These are phyloP conservation scores for Pungitius pungitius DNA, from an alignment of 2,113 vertebrate genomes.

Conservation along the genomic window DNA sequence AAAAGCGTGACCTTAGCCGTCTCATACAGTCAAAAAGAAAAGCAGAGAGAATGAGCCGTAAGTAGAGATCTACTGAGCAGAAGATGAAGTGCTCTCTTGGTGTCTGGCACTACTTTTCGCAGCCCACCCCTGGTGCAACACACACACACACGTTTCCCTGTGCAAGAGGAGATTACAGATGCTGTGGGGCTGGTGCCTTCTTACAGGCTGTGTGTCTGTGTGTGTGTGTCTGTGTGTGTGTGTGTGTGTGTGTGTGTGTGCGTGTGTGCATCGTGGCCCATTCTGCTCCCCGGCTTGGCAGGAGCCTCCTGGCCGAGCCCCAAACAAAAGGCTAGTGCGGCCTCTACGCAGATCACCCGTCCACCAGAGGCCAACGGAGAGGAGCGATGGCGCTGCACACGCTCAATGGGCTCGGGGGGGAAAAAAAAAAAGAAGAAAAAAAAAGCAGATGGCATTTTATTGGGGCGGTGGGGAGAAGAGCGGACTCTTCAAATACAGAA, in stretches of 20 bases:
- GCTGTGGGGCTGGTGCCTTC: conserved; percentile 74
- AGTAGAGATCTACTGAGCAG: conserved; percentile 45
- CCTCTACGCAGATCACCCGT: conserved; percentile 69
- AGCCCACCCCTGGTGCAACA: conserved; percentile 30
- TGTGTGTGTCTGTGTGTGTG: conserved; percentile 23
- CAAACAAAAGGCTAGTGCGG: conserved; percentile 75
- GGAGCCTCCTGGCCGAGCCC: conserved; percentile 67
- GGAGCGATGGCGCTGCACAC: conserved; percentile 40
- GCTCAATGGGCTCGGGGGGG: conserved; percentile 53
- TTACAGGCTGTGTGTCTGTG: conserved; percentile 53
- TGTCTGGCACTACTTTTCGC: conserved; percentile 39
- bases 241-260: conserved; percentile 40
- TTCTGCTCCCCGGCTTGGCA: conserved; percentile 68
- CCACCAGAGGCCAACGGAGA: conserved; percentile 57
- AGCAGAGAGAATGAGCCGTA: conserved; percentile 37
- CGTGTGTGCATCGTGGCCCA: conserved; percentile 62
- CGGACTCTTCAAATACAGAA: conserved; percentile 37
- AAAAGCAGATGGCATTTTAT: conserved; percentile 63
- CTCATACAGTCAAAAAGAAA: conserved; percentile 38
- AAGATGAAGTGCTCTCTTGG: conserved; percentile 44
- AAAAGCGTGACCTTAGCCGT: conserved; percentile 45
- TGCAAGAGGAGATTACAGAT: conserved; percentile 86
- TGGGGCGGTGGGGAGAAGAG: conserved; percentile 52
- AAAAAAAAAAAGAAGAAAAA: neutral
- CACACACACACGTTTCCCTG: conserved; percentile 82